These are phyloP conservation scores for Sphecodes monilicornis DNA, from an alignment of 2,888 invertebrate genomes.

Conservation along the genomic window DNA sequence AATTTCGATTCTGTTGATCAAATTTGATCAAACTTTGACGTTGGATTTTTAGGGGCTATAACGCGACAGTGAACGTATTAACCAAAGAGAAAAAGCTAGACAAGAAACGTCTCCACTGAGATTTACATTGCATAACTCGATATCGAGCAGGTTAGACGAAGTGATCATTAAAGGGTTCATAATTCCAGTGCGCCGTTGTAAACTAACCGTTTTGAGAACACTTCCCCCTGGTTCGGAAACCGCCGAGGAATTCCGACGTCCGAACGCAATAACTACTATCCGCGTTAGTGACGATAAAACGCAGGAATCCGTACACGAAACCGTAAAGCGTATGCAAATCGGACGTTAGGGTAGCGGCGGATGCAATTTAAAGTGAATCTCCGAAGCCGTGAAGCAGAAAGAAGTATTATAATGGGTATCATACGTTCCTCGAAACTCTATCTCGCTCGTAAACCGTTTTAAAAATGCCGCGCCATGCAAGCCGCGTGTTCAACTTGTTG, in stretches of 20 bases:
- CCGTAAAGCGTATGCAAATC: constrained; percentile 22
- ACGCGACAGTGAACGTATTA: not conserved
- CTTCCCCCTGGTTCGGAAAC: not conserved
- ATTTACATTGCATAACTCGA: not conserved
- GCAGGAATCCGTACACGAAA: constrained; percentile 8
- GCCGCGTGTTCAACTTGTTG: constrained; percentile 52
- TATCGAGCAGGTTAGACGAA: not conserved
- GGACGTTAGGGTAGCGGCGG: not conserved
- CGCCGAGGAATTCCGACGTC: not conserved
- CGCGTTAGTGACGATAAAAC: constrained; percentile 4
- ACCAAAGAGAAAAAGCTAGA: not conserved
- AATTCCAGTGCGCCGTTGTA: not conserved
- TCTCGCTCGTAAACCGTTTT: not conserved
- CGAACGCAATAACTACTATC: not conserved
- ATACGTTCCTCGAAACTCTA: not conserved
- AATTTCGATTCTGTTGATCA: not conserved
- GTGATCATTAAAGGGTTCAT: not conserved
- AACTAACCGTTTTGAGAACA: not conserved
- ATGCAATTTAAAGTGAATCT: constrained; percentile 8
- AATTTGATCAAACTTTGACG: not conserved
- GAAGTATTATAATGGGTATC: not conserved
- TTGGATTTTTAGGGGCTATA: not conserved
- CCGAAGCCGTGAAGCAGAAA: not conserved
- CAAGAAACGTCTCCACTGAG: not conserved
- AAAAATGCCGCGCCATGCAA: constrained; percentile 4